Evolutionary conservation across 2,888 invertebrate species (phyloP), one percentile per base, ranked within the genome.

Genomic region (Drosophila putrida): DNA sequence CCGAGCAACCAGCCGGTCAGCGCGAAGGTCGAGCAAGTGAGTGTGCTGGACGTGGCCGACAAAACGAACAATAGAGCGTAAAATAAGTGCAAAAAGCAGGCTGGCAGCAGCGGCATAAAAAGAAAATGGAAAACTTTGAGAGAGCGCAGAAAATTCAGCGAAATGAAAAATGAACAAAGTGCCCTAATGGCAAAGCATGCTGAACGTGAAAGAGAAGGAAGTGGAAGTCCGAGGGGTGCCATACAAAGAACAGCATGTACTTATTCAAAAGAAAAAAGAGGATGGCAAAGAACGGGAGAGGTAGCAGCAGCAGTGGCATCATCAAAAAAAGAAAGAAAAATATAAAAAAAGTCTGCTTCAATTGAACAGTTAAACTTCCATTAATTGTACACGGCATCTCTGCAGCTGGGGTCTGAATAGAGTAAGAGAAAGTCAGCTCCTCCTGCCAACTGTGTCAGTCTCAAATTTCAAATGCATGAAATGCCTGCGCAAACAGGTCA

Each of bases 361-460:
- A 90, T 90, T 90, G 90, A 90, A 90, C 90, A 90, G 89, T 90
- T 90, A 89, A 90, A 90, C 90, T 88, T 90, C 88, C 89, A 90
- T 90, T 90, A 90, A 90, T 90, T 90, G 89, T 85, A 69, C 78
- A 70, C 88, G 72, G 64, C 75, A 36, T 55, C 70, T 70, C 71
- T 71, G 72, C 76, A 78, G 69, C 50, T 70, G 71, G 70, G 62
- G 47, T 46, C 61, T 46, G 35, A 47, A 57, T 49, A 54, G 41
- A 20, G 46, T 20, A 13, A 41, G 54, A 6, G 33, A n/a, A 36
- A 36, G 44, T 38, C 33, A 49, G 44, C 35, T 44, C 44, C 27
- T 4, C 46, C 8, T 41, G 11, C 35, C 33, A 31, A 25, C 67
- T 85, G 76, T 87, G 87, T 84, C 84, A 86, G 79, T 79, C 75